Evolutionary conservation across 1,140 invertebrate genomes (phyloP).

Genomic region (Paraescarpia echinospica): DNA sequence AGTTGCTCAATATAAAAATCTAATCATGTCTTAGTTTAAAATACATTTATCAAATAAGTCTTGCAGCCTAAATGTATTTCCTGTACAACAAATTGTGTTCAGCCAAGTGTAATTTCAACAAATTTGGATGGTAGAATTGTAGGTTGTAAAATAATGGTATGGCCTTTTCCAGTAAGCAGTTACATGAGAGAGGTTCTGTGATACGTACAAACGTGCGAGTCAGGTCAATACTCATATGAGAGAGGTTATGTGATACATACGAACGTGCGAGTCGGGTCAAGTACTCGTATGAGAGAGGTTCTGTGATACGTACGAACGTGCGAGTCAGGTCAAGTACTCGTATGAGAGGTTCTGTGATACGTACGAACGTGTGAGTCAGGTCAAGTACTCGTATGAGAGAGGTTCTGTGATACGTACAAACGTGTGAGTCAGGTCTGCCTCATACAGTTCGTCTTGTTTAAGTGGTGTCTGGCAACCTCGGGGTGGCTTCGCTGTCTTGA

Average conservation of each 20-base stretch:
- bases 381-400: not conserved
- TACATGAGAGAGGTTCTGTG: too few relatives aligned
- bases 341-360: too few relatives aligned
- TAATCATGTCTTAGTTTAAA: not conserved
- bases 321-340: too few relatives aligned
- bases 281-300: too few relatives aligned
- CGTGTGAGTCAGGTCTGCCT: not conserved
- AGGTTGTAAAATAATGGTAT: not conserved
- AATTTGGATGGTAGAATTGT: not conserved
- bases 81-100: not conserved
- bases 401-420: not conserved
- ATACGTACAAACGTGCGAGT: too few relatives aligned
- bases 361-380: too few relatives aligned
- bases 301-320: too few relatives aligned
- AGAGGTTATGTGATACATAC: too few relatives aligned
- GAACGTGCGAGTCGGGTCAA: too few relatives aligned
- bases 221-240: too few relatives aligned
- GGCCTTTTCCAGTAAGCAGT: not conserved
- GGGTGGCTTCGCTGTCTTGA: not conserved
- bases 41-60: not conserved
- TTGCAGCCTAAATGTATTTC: not conserved
- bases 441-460: not conserved
- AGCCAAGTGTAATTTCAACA: not conserved
- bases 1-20: too few relatives aligned
- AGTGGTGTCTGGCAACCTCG: not conserved